Evolutionary conservation across 2,888 invertebrate species (phyloP), one percentile per base, ranked within the genome.

Genomic region (Oligia strigilis): DNA sequence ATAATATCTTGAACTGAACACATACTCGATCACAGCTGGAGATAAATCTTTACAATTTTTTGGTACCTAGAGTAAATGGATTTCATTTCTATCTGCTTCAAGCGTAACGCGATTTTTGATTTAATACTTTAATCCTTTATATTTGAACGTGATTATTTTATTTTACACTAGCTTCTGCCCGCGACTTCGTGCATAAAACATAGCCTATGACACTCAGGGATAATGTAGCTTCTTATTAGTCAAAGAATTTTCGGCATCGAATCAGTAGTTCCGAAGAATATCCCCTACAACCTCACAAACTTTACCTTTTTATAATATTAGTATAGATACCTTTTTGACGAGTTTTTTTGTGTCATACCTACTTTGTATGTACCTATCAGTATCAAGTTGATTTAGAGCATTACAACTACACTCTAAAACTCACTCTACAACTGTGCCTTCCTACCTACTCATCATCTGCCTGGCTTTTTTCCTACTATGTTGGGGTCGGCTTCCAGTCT

Each of bases 1-100:
- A 71, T 75, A 86, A 86, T 69, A 81, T 72, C 82, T 74, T 64
- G 40, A 64, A 62, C 64, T 60, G 58, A 81, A 70, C 69, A 81
- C 52, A 80, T 72, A 52, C 74, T 55, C 40, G 72, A 70, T 78
- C 72, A 46, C 49, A 71, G 49, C 46, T 67, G 46, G 58, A 74
- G 55, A 81, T 77, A 80, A 80, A 81, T 88, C 66, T 55, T 67
- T 62, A 75, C 66, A 36, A 78, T 71, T 72, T 80, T 80, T 77
- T 77, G 62, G 67, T 62, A 43, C 70, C 52, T 67, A 70, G 19
- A 74, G 66, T 75, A 81, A 77, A 83, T 83, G 71, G 76, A 81
- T 84, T 87, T 83, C 55, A 49, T 64, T 77, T 78, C 67, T 71
- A 78, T 81, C 62, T 40, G 76, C 70, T 88, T 62, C 46, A 9